Evolutionary conservation across 2,888 invertebrate species (phyloP), one percentile per base, ranked within the genome.

Genomic region (Hetaerina titia): DNA sequence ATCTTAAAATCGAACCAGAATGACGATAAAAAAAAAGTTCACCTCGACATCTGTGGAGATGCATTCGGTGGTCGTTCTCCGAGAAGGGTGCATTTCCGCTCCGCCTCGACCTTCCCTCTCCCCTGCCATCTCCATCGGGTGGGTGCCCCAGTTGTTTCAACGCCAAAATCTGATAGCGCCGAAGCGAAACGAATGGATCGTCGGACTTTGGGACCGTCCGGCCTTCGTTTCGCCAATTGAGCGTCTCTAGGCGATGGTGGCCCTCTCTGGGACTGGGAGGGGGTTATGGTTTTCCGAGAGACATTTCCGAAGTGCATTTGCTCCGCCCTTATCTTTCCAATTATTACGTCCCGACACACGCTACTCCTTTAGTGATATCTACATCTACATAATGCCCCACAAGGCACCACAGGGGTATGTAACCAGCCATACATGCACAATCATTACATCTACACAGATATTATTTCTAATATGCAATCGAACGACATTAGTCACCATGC

Each of bases 91-190:
- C 45, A 45, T 45, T 45, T 45, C 22, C 69, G 17, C n/a, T 69
- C n/a, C 69, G 22, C 17, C 69, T 69, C 45, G 69, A 22, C 69
- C 69, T 69, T 9, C 19, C 74, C 5, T 13, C 31, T 81, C 9
- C 81, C 15, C 11, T 7, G 25, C 81, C 81, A 81, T 81, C 81
- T 57, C 56, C 25, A n/a, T 56, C n/a, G 31, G 31, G 9, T 11
- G 56, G 92, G 92, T 69, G 92, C 74, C 92, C 92, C 56, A 74
- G 69, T 92, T 92, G 92, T 74, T 92, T 57, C 9, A 92, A 57
- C 22, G 92, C 92, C 92, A 69, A 92, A 69, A 92, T 45, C 45
- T 45, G 92, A 69, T 74, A 90, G n/a, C 57, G 6, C n/a, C 45
- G 89, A 5, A 45, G 31, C n/a, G 45, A 45, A 56, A 69, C 22